phyloP scores from a whole-genome alignment of 2,797 vertebrate species.

The Odontamblyopus lacepedii region DNA sequence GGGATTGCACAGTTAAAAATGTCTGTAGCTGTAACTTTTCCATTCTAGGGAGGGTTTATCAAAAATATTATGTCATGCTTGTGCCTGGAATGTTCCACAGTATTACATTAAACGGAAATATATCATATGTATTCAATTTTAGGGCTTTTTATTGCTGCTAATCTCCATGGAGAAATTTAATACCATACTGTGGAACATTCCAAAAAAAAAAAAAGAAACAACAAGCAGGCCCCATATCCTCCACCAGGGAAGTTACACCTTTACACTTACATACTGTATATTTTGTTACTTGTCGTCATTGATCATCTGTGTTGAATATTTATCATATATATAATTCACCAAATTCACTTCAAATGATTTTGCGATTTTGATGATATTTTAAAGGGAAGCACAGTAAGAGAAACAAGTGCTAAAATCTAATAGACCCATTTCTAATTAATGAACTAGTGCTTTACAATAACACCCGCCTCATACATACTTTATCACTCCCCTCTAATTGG shows the following conservation, averaged over 20 bases:
- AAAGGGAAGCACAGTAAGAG: slow-evolving; percentile 3
- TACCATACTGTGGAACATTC: not conserved
- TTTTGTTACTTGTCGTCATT: not conserved
- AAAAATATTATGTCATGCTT: too few relatives aligned
- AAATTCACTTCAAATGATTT: not conserved
- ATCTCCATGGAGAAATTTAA: too few relatives aligned
- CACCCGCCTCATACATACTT: slow-evolving; percentile 12
- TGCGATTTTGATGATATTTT: not conserved
- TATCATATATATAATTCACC: not conserved
- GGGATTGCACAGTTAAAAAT: too few relatives aligned
- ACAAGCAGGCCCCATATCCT: too few relatives aligned
- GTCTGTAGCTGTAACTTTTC: too few relatives aligned
- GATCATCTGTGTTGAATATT: not conserved
- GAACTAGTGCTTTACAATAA: slow-evolving; percentile 17
- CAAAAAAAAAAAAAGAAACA: not conserved
- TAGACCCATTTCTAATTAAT: slow-evolving; percentile 25
- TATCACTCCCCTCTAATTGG: slow-evolving; percentile 5
- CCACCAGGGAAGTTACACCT: too few relatives aligned
- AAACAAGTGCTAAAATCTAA: slow-evolving; percentile 11
- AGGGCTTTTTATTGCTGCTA: too few relatives aligned
- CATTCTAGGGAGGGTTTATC: too few relatives aligned
- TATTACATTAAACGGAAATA: too few relatives aligned
- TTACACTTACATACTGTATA: not conserved
- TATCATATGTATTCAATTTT: too few relatives aligned
- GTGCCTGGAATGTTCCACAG: too few relatives aligned